Evolutionary conservation across 2,113 vertebrate species (phyloP).

Genomic region (Saccopteryx leptura): DNA sequence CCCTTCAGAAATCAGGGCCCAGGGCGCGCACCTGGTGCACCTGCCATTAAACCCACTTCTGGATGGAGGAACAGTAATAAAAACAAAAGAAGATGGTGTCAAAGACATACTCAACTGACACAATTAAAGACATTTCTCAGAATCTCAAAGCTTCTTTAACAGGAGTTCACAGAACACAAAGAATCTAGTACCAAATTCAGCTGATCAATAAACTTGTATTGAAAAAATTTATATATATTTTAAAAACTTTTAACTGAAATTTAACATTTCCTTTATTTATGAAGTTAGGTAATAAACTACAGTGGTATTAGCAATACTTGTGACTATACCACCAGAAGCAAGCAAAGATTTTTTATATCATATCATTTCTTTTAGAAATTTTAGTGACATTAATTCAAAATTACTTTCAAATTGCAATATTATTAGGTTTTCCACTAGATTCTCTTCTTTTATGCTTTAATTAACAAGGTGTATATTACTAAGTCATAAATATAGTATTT

Average conservation of each 20-base stretch:
- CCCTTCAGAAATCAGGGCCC: no score
- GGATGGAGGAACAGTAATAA: background rate
- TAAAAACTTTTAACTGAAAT: background rate
- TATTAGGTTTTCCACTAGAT: background rate
- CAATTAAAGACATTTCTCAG: background rate
- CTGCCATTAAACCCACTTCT: no score
- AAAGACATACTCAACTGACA: background rate
- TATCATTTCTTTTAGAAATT: background rate
- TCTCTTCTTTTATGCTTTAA: background rate
- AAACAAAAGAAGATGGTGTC: background rate
- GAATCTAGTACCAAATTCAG: background rate
- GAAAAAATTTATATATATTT: background rate
- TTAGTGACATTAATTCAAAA: background rate
- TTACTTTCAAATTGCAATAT: background rate
- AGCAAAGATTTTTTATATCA: conserved; percentile 7
- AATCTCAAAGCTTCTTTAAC: background rate
- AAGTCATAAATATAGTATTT: background rate
- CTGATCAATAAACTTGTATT: background rate
- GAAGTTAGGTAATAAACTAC: background rate
- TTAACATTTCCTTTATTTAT: background rate
- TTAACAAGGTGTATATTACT: background rate
- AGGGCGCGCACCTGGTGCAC: no score
- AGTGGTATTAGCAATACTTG: background rate
- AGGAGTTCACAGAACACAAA: background rate
- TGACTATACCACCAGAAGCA: background rate